These are phyloP conservation scores for Nannospalax galili DNA, from an alignment of 2,113 vertebrate species.

Conservation along the genomic window DNA sequence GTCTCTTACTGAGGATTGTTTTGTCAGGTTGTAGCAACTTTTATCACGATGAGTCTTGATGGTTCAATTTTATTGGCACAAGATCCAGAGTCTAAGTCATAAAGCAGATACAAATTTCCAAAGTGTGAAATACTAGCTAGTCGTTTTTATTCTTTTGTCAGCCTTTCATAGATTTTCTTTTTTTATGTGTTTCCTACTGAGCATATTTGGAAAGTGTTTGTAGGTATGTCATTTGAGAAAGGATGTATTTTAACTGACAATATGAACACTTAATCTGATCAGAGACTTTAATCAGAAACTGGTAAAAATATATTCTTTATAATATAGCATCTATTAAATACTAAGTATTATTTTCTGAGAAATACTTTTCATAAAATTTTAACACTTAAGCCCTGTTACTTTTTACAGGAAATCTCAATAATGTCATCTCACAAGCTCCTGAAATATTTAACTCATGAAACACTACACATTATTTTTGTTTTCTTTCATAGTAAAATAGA, in stretches of 20 bases:
- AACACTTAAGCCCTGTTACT: background rate
- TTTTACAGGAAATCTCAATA: slow-evolving; percentile 31
- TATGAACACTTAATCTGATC: slow-evolving; percentile 72
- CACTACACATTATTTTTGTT: background rate
- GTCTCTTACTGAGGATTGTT: slow-evolving; percentile 60
- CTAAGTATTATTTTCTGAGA: slow-evolving; percentile 34
- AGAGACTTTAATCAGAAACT: slow-evolving; percentile 78
- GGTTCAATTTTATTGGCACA: slow-evolving; percentile 75
- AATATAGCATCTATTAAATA: slow-evolving; percentile 57
- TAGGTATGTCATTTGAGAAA: slow-evolving; percentile 61
- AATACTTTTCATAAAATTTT: slow-evolving; percentile 52
- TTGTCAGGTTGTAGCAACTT: slow-evolving; percentile 73
- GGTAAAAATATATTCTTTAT: slow-evolving; percentile 73
- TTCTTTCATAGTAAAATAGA: slow-evolving; percentile 43
- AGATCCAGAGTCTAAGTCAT: slow-evolving; percentile 73
- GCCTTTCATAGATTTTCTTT: slow-evolving; percentile 7
- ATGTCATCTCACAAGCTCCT: background rate
- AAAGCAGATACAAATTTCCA: slow-evolving; percentile 72
- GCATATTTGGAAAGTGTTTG: slow-evolving; percentile 71
- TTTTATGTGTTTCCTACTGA: background rate
- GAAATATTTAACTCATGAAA: slow-evolving; percentile 33
- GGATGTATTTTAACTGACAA: slow-evolving; percentile 80
- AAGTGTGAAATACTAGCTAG: slow-evolving; percentile 69
- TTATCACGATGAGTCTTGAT: slow-evolving; percentile 70
- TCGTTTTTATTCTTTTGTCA: slow-evolving; percentile 70